phyloP scores from a whole-genome alignment of 2,888 invertebrate genomes.

The Brachylomia viminalis region DNA sequence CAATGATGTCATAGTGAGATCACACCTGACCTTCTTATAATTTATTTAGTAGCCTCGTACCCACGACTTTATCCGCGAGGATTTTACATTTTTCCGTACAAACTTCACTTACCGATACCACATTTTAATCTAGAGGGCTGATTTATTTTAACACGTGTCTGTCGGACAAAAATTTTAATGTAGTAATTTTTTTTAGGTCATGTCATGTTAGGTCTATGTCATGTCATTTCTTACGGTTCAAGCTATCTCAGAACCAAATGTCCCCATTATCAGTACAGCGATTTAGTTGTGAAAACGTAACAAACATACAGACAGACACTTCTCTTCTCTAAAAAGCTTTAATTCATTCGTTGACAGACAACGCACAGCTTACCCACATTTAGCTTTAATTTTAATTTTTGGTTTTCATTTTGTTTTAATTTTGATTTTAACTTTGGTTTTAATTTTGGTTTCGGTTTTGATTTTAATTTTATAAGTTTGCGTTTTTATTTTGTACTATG shows the following conservation, averaged over 20 bases:
- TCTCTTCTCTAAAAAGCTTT: not conserved
- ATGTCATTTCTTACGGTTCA: not conserved
- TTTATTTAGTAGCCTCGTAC: not conserved
- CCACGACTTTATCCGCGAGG: not conserved
- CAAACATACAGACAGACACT: not conserved
- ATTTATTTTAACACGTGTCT: not conserved
- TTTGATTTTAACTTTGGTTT: too few relatives aligned
- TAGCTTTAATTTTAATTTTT: too few relatives aligned
- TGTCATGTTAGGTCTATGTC: too few relatives aligned
- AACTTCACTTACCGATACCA: not conserved
- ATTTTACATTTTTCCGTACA: not conserved
- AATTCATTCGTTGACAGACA: not conserved
- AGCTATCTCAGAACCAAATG: not conserved
- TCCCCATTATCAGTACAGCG: not conserved
- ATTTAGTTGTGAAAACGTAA: not conserved
- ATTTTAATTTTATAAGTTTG: too few relatives aligned
- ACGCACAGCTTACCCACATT: too few relatives aligned
- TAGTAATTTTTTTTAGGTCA: too few relatives aligned
- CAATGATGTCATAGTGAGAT: slow-evolving; percentile 7
- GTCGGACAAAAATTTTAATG: not conserved
- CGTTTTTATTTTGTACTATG: too few relatives aligned
- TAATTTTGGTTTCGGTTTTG: too few relatives aligned
- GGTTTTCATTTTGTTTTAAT: too few relatives aligned
- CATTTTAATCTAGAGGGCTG: not conserved
- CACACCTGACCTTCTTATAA: not conserved